A percentile compares a stretch with the other conserved stretches of the same genome.
phyloP scores from a whole-genome alignment of 1,140 invertebrate species.

The Drosophila busckii region DNA sequence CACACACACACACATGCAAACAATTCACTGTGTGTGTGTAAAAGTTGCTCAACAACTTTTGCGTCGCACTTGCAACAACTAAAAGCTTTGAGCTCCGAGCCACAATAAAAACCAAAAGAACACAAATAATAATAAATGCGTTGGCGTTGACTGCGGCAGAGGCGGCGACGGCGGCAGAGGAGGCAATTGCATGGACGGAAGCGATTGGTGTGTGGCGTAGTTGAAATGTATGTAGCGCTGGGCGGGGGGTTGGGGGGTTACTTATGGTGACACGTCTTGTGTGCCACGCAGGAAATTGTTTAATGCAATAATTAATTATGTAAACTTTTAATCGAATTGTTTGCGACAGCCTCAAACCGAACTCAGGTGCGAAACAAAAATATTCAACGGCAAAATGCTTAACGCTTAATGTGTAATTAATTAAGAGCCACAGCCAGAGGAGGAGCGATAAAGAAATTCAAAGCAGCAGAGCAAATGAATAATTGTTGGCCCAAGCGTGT shows the following conservation, averaged over 20 bases:
- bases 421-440: too few species aligned
- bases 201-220: too few species aligned
- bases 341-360: neutral
- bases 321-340: conserved; percentile 59
- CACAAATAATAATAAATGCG: conserved; percentile 24
- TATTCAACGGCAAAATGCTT: conserved; percentile 3
- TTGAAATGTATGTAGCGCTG: neutral
- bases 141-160: neutral
- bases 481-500: too few species aligned
- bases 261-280: conserved; percentile 6
- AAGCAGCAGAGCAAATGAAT: conserved; percentile 16
- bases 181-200: too few species aligned
- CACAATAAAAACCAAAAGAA: neutral
- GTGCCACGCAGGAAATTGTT: conserved; percentile 47
- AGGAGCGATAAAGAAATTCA: conserved; percentile 2
- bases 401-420: conserved; percentile 26
- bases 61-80: conserved; percentile 15
- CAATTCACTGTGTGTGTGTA: neutral
- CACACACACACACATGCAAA: too few species aligned
- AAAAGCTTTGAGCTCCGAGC: too few species aligned
- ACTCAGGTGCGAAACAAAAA: conserved; percentile 2
- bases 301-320: conserved; percentile 68
- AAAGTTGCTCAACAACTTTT: conserved; percentile 56
- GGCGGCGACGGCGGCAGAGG: neutral
- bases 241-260: neutral